Conservation (phyloP, 2,797 vertebrate species). For the Sebastes matsubarae region DNA sequence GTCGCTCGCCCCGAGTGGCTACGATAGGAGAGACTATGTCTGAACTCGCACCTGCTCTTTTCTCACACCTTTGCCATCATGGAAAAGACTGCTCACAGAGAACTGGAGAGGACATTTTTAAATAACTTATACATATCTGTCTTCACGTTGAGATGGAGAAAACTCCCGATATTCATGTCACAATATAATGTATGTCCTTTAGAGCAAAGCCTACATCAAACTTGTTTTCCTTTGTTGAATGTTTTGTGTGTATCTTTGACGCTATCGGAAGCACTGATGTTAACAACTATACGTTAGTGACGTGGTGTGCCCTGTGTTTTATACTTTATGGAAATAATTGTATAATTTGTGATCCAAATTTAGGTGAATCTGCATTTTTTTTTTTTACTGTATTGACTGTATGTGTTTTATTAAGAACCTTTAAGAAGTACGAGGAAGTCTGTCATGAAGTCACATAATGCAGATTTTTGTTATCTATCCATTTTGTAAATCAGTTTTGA, state of each 20-base stretch:
- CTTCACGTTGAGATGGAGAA: neutral
- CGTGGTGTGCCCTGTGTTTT: neutral
- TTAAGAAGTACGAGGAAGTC: neutral
- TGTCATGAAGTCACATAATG: neutral
- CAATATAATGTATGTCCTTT: neutral
- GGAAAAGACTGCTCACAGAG: no score
- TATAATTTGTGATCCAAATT: neutral
- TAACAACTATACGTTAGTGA: neutral
- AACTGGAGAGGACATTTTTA: neutral
- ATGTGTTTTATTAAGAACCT: neutral
- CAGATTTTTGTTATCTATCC: neutral
- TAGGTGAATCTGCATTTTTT: neutral
- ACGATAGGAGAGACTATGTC: conserved; percentile 91
- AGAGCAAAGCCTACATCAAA: neutral
- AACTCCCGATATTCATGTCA: neutral
- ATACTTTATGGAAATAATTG: neutral
- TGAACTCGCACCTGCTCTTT: conserved; percentile 63
- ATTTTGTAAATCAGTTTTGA: neutral
- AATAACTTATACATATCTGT: neutral
- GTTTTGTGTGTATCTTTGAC: neutral
- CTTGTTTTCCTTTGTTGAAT: neutral
- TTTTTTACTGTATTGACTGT: neutral
- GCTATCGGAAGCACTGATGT: neutral
- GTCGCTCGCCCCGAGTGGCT: conserved; percentile 79
- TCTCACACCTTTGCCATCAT: neutral